Conservation (phyloP, 2,797 vertebrate species). For the Natrix natrix region DNA sequence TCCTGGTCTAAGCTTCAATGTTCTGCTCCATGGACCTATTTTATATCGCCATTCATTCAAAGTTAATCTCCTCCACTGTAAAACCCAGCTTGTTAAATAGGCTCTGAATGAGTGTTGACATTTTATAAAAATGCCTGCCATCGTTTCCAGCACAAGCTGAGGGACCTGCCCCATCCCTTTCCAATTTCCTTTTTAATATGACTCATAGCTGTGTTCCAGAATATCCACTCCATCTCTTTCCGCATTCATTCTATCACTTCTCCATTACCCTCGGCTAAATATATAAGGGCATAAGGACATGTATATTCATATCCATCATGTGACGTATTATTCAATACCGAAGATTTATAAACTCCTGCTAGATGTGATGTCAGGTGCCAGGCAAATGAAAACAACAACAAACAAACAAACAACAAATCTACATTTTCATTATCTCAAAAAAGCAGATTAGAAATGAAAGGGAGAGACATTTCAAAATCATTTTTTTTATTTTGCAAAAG, state of each 20-base stretch:
- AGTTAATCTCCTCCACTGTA: conserved; percentile 18
- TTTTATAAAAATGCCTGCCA: conserved; percentile 26
- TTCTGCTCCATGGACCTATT: conserved; percentile 28
- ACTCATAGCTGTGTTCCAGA: conserved; percentile 2
- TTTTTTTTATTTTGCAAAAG: neutral
- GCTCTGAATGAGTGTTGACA: neutral
- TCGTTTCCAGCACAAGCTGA: neutral
- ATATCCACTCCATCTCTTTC: conserved; percentile 32
- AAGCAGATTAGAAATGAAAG: neutral
- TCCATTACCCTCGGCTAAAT: neutral
- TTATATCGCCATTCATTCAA: conserved; percentile 28
- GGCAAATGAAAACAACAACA: neutral
- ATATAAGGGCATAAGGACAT: neutral
- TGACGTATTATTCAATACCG: neutral
- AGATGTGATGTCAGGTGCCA: neutral
- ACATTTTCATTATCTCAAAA: neutral
- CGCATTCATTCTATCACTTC: neutral
- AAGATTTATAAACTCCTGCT: neutral
- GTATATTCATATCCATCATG: neutral
- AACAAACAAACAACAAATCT: neutral
- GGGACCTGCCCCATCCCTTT: neutral
- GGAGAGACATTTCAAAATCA: neutral
- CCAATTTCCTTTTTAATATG: conserved; percentile 27
- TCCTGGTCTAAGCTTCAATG: conserved; percentile 11
- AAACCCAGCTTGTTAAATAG: conserved; percentile 45